These are phyloP conservation scores for Rutilus rutilus DNA, from an alignment of 2,113 vertebrate species.

Conservation along the genomic window DNA sequence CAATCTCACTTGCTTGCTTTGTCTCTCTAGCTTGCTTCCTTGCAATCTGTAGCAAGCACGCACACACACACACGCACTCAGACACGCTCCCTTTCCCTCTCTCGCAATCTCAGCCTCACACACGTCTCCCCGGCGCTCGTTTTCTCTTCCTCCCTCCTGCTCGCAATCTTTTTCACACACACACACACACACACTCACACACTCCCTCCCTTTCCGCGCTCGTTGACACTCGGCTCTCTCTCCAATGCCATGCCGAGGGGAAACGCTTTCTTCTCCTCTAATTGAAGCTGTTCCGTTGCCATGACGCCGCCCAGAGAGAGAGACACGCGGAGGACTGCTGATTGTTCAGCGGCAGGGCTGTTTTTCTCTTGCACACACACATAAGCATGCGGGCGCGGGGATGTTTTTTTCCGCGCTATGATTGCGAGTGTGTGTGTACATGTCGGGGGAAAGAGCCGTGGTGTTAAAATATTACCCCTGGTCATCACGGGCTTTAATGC, in stretches of 20 bases:
- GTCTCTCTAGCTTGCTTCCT: conserved; percentile 52
- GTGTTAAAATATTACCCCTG: conserved; percentile 41
- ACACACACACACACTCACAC: conserved; percentile 35
- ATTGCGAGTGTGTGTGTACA: conserved; percentile 45
- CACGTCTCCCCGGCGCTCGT: conserved; percentile 47
- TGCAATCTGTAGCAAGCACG: conserved; percentile 38
- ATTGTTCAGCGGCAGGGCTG: conserved; percentile 59
- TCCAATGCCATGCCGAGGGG: conserved; percentile 57
- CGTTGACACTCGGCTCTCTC: conserved; percentile 58
- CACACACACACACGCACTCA: conserved; percentile 38
- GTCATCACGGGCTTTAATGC: conserved; percentile 26
- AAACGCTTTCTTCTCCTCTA: conserved; percentile 64
- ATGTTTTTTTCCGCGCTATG: conserved; percentile 45
- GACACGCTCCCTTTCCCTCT: conserved; percentile 39
- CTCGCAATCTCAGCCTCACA: conserved; percentile 40
- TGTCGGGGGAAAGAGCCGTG: conserved; percentile 30
- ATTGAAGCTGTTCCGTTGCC: conserved; percentile 67
- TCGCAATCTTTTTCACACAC: conserved; percentile 38
- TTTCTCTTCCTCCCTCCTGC: conserved; percentile 51
- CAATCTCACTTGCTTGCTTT: conserved; percentile 42
- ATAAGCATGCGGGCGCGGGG: conserved; percentile 32
- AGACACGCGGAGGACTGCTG: conserved; percentile 52
- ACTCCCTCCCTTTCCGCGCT: conserved; percentile 47
- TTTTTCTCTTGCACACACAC: conserved; percentile 51
- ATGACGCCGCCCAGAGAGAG: conserved; percentile 62